A percentile compares a stretch with the other conserved stretches of the same genome.
phyloP scores from a whole-genome alignment of 2,113 vertebrate species.

The Saguinus imperator region DNA sequence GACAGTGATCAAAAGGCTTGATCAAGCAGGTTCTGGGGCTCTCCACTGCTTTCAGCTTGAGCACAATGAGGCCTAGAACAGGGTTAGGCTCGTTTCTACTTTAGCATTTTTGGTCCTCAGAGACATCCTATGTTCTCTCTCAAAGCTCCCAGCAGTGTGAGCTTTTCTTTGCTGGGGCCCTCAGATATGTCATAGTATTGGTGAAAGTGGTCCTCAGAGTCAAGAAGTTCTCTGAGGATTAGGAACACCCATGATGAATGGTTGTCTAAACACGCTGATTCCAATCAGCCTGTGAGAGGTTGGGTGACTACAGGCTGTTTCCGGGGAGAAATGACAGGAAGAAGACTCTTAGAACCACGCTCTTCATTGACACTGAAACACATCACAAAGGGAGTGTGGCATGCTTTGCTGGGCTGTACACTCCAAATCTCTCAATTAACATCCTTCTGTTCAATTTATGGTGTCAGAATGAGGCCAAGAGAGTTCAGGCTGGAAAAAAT shows the following conservation, averaged over 20 bases:
- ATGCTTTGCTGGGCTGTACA: rapidly evolving
- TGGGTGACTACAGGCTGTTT: not conserved
- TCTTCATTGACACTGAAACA: rapidly evolving
- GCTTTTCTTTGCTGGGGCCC: too few relatives aligned
- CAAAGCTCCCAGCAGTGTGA: not conserved
- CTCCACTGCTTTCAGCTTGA: not conserved
- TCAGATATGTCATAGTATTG: not conserved
- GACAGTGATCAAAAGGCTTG: not conserved
- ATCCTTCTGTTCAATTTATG: not conserved
- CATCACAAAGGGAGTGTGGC: too few relatives aligned
- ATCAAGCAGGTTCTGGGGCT: not conserved
- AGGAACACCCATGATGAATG: not conserved
- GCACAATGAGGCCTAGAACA: not conserved
- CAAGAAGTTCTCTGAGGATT: not conserved
- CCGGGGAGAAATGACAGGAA: not conserved
- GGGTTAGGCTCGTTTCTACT: not conserved
- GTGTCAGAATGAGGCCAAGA: not conserved
- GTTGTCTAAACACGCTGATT: not conserved
- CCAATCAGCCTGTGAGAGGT: not conserved
- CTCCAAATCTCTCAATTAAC: not conserved
- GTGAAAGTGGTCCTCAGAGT: not conserved
- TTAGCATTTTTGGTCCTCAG: not conserved
- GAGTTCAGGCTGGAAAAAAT: not conserved
- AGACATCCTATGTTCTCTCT: not conserved
- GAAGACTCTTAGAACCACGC: not conserved